Percentiles rank a stretch among this genome's conserved stretches.
These are phyloP conservation scores for Rugalucina vietnamica DNA, from an alignment of 2,888 invertebrate species.

Conservation along the genomic window DNA sequence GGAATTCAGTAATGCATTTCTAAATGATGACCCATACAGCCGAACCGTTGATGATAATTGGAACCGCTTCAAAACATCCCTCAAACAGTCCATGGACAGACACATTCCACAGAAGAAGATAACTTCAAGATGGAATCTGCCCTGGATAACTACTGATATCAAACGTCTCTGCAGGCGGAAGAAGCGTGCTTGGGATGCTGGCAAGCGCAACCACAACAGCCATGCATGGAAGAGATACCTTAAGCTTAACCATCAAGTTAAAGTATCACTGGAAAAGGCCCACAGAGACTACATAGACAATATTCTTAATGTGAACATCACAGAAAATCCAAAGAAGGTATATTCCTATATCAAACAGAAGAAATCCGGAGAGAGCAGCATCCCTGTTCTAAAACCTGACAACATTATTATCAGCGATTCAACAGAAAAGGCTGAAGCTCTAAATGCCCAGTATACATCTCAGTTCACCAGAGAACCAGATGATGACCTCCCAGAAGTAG, in stretches of 20 bases:
- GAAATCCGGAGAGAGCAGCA: background rate
- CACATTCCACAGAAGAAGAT: constrained; percentile 45
- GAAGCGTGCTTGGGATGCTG: constrained; percentile 33
- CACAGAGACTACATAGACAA: constrained; percentile 30
- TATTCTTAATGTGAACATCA: constrained; percentile 23
- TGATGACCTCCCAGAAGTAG: constrained; percentile 22
- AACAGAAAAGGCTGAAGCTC: constrained; percentile 22
- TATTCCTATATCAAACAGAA: constrained; percentile 25
- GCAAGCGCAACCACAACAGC: constrained; percentile 19
- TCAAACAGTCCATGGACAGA: constrained; percentile 32
- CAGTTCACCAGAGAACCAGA: constrained; percentile 38
- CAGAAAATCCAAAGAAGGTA: constrained; percentile 41
- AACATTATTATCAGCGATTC: background rate
- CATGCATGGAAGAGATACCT: constrained; percentile 36
- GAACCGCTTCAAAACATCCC: constrained; percentile 24
- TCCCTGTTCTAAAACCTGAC: constrained; percentile 4
- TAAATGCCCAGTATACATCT: constrained; percentile 38
- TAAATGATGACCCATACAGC: background rate
- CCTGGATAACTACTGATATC: constrained; percentile 20
- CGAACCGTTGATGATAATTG: constrained; percentile 31
- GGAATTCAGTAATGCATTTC: background rate
- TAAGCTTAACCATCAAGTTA: constrained; percentile 25
- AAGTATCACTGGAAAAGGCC: constrained; percentile 22
- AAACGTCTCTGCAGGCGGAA: constrained; percentile 36
- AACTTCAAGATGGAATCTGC: constrained; percentile 37